These are phyloP conservation scores for Mustela erminea DNA, from an alignment of 2,797 vertebrate species.

Conservation along the genomic window DNA sequence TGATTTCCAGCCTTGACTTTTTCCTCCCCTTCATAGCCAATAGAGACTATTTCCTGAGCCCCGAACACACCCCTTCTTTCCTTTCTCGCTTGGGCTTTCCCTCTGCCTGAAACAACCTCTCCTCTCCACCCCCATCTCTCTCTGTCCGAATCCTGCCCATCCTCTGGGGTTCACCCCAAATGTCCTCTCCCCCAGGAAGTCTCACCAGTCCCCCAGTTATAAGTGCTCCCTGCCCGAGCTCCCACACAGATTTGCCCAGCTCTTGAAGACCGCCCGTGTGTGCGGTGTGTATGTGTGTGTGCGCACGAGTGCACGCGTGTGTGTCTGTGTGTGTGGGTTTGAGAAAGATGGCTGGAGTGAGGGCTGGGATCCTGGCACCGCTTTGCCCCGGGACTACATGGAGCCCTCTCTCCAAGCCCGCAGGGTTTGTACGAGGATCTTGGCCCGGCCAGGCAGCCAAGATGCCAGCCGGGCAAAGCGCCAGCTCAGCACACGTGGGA, in stretches of 20 bases:
- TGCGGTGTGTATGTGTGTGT: too few species aligned
- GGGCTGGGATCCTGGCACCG: neutral
- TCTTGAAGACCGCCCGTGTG: neutral
- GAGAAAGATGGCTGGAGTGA: neutral
- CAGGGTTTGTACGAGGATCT: neutral
- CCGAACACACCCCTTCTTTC: neutral
- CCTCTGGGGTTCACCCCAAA: neutral
- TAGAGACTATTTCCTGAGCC: neutral
- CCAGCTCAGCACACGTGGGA: neutral
- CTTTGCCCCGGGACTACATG: neutral
- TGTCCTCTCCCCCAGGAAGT: neutral
- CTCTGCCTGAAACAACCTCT: neutral
- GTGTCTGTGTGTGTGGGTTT: too few species aligned
- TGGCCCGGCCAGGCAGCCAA: constrained; percentile 34
- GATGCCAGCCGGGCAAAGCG: constrained; percentile 68
- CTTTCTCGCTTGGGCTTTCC: neutral
- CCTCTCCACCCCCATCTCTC: neutral
- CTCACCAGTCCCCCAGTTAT: neutral
- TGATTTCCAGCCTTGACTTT: neutral
- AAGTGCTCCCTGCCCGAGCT: rapidly evolving
- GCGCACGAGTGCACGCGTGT: too few species aligned
- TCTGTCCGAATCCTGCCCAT: neutral
- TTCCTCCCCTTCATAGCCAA: neutral
- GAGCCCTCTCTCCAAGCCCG: neutral
- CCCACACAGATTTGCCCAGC: neutral